A percentile compares a stretch with the other conserved stretches of the same genome.
phyloP scores from a whole-genome alignment of 2,113 vertebrate genomes.

The Telmatochromis sp. region DNA sequence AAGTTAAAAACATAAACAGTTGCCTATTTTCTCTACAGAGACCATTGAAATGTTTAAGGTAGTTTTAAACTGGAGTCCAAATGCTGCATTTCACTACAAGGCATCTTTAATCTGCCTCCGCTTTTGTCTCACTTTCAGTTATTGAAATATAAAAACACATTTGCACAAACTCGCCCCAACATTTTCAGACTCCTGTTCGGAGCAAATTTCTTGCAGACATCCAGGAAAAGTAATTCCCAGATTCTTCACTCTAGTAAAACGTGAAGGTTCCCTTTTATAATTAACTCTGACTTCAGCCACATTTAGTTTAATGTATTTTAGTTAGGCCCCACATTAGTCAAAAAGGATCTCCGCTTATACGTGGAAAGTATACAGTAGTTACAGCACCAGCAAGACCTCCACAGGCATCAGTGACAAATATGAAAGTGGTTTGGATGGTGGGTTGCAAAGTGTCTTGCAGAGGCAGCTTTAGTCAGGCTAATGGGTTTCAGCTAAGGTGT shows the following conservation, averaged over 20 bases:
- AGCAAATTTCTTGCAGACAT: background rate
- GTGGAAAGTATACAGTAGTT: background rate
- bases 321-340: background rate
- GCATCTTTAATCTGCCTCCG: rapidly evolving
- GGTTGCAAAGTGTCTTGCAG: background rate
- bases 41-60: background rate
- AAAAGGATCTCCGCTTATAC: background rate
- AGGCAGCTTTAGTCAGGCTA: background rate
- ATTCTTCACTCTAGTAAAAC: background rate
- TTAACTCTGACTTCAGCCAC: background rate
- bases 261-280: background rate
- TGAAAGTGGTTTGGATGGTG: background rate
- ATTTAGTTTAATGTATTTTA: rapidly evolving
- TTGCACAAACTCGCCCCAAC: background rate
- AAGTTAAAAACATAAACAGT: background rate
- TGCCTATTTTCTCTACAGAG: background rate
- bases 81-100: rapidly evolving
- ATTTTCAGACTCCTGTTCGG: background rate
- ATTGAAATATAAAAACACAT: background rate
- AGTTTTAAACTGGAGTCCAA: background rate
- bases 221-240: background rate
- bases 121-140: rapidly evolving
- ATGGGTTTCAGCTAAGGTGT: rapidly evolving
- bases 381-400: background rate
- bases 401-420: background rate